Evolutionary conservation across 2,888 invertebrate species (phyloP), one percentile per base, ranked within the genome.

Genomic region (Andrena camellia): DNA sequence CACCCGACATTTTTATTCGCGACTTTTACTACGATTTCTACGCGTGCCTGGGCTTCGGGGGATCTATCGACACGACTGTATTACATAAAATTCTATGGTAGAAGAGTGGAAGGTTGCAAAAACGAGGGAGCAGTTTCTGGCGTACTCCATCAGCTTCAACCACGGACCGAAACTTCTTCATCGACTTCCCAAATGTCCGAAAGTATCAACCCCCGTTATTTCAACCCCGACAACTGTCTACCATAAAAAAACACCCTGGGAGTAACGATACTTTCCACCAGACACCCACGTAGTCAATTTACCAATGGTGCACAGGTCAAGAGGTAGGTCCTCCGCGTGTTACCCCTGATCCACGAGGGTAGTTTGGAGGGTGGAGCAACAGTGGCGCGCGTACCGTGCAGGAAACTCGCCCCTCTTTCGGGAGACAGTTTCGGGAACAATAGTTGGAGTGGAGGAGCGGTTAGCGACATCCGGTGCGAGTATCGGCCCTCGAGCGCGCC

Each of bases 381-480:
- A 64, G 23, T 42, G 64, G 35, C 23, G 64, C 48, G 29, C 50
- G 23, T 13, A 26, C 48, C 23, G 20, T 6, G 13, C 23, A 29
- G 54, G 20, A 63, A 42, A 33, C 17, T 8, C 23, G n/a, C 26
- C 31, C 29, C 35, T n/a, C 31, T 23, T 62, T 64, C 26, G 68
- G 69, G 70, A 54, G 29, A 62, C 81, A 73, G 72, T 78, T 78
- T 23, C 62, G 52, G 52, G 70, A 84, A 81, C 71, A 74, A 54
- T 57, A 60, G 62, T 75, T 68, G 54, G 54, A 52, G 57, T 17
- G 35, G 71, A 52, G 35, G 67, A 52, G 69, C 67, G 67, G 83
- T 78, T 86, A 70, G 80, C 72, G 67, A 78, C 83, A 83, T 80
- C 78, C 67, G 76, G 82, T 64, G 57, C 50, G 52, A 57, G 50